Conservation (phyloP, 2,113 vertebrate species). For the Bubo scandiacus region DNA sequence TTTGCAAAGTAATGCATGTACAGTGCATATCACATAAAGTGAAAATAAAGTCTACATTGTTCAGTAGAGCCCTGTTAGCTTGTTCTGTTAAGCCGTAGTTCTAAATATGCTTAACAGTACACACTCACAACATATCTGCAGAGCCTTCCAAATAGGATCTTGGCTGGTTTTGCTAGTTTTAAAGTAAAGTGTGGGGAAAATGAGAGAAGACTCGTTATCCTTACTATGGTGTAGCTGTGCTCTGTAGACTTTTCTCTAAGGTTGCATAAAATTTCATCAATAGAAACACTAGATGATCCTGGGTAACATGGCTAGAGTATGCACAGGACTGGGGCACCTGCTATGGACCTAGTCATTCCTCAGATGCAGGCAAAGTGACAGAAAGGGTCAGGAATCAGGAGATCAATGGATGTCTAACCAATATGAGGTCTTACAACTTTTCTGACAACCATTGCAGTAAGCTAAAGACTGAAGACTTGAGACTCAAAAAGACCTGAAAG, state of each 20-base stretch:
- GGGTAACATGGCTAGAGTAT: background rate
- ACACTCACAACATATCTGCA: background rate
- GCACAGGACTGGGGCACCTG: background rate
- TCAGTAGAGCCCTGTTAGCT: background rate
- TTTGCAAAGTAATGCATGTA: background rate
- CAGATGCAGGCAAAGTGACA: background rate
- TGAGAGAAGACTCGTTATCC: background rate
- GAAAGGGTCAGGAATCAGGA: background rate
- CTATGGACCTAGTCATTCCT: background rate
- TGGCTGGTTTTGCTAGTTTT: background rate
- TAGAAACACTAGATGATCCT: background rate
- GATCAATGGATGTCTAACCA: accelerated
- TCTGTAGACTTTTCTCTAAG: background rate
- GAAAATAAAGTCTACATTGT: background rate
- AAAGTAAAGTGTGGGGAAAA: background rate
- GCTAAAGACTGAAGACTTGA: background rate
- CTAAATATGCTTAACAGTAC: background rate
- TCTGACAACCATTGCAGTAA: background rate
- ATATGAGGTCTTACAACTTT: background rate
- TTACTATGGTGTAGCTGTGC: accelerated
- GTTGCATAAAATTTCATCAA: background rate
- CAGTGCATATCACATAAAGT: no score
- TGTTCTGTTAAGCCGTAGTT: background rate
- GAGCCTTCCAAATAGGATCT: background rate
- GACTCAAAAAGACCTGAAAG: background rate